phyloP scores from a whole-genome alignment of 2,888 invertebrate genomes.

The Drosophila recens region DNA sequence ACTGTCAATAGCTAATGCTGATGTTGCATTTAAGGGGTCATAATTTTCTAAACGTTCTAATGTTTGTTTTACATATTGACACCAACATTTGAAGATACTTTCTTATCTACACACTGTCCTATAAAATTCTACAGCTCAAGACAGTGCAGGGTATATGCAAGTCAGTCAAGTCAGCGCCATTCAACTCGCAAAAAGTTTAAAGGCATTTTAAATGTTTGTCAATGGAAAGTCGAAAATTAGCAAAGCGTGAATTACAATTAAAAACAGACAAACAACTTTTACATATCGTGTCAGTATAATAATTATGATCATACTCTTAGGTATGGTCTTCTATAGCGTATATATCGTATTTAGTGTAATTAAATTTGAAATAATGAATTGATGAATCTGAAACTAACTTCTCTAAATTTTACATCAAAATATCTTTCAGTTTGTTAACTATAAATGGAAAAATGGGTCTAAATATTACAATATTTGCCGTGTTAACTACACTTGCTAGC shows the following conservation, averaged over 20 bases:
- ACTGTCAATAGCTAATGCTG: not conserved
- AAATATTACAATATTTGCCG: not conserved
- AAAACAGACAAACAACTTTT: conserved; percentile 42
- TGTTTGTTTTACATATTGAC: not conserved
- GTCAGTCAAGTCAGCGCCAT: not conserved
- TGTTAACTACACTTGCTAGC: conserved; percentile 1
- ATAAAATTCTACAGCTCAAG: not conserved
- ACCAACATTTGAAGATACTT: not conserved
- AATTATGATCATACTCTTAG: conserved; percentile 14
- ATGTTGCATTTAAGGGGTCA: not conserved
- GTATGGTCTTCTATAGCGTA: not conserved
- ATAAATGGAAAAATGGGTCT: not conserved
- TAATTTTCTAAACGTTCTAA: too few species aligned
- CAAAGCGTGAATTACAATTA: conserved; percentile 65
- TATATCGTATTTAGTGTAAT: not conserved
- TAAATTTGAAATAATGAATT: not conserved
- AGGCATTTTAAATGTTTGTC: conserved; percentile 71
- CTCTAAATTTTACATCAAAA: not conserved
- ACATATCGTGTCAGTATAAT: conserved; percentile 25
- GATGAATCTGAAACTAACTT: too few species aligned
- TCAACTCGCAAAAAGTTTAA: conserved; percentile 31
- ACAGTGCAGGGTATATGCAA: not conserved
- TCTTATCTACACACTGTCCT: not conserved
- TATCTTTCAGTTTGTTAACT: not conserved
- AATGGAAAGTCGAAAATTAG: conserved; percentile 73